Percentiles rank a stretch among this genome's conserved stretches.
These are phyloP conservation scores for Microcebus lehilahytsara DNA, from an alignment of 2,113 vertebrate genomes.

Conservation along the genomic window DNA sequence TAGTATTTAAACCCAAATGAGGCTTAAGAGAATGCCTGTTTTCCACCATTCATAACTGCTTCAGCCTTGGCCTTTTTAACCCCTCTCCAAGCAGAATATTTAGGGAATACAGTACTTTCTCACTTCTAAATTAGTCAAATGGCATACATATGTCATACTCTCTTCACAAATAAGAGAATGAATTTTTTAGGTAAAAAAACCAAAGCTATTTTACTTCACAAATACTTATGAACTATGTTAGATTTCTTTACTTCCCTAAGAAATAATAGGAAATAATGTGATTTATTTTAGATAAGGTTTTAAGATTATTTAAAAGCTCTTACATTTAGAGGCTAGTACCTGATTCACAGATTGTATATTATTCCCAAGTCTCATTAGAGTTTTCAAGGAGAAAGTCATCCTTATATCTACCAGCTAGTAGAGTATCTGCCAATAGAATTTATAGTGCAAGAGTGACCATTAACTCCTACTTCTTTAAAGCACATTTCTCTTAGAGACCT, in stretches of 20 bases:
- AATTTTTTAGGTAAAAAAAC: slow-evolving; percentile 67
- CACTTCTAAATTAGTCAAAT: slow-evolving; percentile 7
- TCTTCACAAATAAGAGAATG: slow-evolving; percentile 70
- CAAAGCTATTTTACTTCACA: slow-evolving; percentile 72
- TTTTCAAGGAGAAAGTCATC: slow-evolving; percentile 86
- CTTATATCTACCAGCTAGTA: slow-evolving; percentile 79
- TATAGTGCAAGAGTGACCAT: slow-evolving; percentile 82
- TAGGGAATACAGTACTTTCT: background rate
- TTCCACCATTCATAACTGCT: background rate
- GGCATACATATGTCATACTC: slow-evolving; percentile 54
- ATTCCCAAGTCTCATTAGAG: slow-evolving; percentile 83
- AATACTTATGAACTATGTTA: slow-evolving; percentile 59
- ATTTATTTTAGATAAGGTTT: slow-evolving; percentile 68
- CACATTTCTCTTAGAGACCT: slow-evolving; percentile 82
- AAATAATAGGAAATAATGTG: slow-evolving; percentile 74
- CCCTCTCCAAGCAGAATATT: background rate
- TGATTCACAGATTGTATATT: slow-evolving; percentile 83
- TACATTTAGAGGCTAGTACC: slow-evolving; percentile 73
- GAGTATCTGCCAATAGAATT: slow-evolving; percentile 82
- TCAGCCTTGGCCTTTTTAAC: background rate
- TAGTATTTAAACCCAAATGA: background rate
- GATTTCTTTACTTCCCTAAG: slow-evolving; percentile 68
- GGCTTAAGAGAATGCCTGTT: background rate
- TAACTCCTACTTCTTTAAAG: slow-evolving; percentile 83
- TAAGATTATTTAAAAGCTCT: slow-evolving; percentile 80